A percentile compares a stretch with the other conserved stretches of the same genome.
Conservation (phyloP, 1,140 invertebrate genomes). For the Pteromalus puparum region DNA sequence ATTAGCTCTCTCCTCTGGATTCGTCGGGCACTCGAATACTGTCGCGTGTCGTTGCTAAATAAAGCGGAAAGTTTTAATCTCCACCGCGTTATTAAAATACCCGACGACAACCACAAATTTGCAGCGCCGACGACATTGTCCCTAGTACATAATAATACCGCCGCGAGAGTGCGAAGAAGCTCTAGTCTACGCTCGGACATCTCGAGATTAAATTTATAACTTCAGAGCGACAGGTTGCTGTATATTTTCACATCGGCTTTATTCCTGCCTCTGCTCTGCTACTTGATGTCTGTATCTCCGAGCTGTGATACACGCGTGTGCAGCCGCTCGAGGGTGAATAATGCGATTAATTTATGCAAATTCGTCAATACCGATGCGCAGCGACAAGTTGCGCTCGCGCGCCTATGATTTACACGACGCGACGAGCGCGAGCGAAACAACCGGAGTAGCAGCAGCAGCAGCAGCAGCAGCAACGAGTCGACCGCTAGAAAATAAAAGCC, state of each 20-base stretch:
- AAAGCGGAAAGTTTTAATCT: too few relatives aligned
- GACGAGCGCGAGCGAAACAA: background rate
- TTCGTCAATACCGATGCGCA: constrained; percentile 49
- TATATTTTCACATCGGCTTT: background rate
- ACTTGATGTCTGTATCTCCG: constrained; percentile 12
- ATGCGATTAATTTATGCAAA: constrained; percentile 49
- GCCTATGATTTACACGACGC: constrained; percentile 40
- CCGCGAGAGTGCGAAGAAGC: background rate
- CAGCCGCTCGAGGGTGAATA: constrained; percentile 2
- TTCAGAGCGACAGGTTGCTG: background rate
- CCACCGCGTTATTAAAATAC: background rate
- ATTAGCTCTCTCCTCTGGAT: background rate
- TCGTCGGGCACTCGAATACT: too few relatives aligned
- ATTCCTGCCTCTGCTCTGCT: background rate
- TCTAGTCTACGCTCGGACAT: background rate
- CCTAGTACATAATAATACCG: background rate
- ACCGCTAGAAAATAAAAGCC: background rate
- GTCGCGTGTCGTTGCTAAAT: too few relatives aligned
- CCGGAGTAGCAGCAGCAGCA: background rate
- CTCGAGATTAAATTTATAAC: constrained; percentile 37
- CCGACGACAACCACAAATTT: background rate
- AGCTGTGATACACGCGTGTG: background rate
- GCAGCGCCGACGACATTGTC: background rate
- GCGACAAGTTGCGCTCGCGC: constrained; percentile 25
- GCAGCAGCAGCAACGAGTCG: background rate